Evolutionary conservation across 2,113 vertebrate species (phyloP), one percentile per base, ranked within the genome.

Genomic region (Xiphias gladius): DNA sequence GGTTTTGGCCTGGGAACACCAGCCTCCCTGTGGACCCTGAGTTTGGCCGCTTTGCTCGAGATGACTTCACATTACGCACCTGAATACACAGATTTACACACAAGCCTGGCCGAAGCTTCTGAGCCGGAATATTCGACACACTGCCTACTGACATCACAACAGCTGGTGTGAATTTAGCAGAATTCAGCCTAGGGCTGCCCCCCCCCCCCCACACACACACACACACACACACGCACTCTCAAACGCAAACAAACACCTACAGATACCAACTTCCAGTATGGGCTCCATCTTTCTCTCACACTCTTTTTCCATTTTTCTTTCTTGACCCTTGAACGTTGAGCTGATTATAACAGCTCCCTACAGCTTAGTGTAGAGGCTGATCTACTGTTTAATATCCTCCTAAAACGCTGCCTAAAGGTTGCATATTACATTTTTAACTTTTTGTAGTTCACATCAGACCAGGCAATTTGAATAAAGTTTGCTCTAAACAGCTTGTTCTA

Each of bases 81-180:
- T 96, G 95, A 95, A 93, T 94, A 95, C 93, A 95, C 94, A 95
- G 86, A 95, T 94, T 93, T 89, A 94, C 91, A 94, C 93, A 92
- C 89, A 91, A 91, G 86, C 70, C 88, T 90, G 84, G 88, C 73
- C 1, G 63, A 28, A 84, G 91, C 89, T 86, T 90, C 85, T 91
- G 91, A 92, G 91, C 91, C 73, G 83, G 90, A 94, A 92, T 93
- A 92, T 93, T 94, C 92, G 73, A 91, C 91, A 90, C 87, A 86
- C 89, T 93, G 92, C 85, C 66, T 89, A 71, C 88, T 95, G 94
- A 96, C 93, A 94, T 96, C 95, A 95, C 91, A 91, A 90, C 95
- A 95, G 95, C 95, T 95, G 95, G 91, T 94, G 93, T 86, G 92
- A 93, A 94, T 94, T 94, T 93, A 90, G 84, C 74, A 86, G 78